Conservation (phyloP, 1,140 invertebrate genomes). For the Arion vulgaris region DNA sequence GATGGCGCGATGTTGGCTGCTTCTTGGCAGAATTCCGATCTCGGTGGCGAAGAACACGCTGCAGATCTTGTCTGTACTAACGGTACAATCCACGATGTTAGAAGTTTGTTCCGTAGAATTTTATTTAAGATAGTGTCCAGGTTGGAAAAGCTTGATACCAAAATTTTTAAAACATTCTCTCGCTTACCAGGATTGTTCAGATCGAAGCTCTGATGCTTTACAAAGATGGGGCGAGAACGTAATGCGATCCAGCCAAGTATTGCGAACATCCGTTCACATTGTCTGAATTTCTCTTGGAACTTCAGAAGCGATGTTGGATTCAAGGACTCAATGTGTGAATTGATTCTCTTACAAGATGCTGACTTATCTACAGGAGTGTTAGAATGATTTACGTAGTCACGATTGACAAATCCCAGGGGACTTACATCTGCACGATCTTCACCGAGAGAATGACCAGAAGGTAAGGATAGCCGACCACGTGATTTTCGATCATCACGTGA, state of each 20-base stretch:
- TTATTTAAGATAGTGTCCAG: not conserved
- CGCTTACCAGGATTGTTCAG: too few species aligned
- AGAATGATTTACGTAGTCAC: not conserved
- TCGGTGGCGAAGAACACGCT: not conserved
- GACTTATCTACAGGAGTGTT: not conserved
- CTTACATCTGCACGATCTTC: not conserved
- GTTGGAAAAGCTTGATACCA: not conserved
- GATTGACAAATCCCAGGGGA: not conserved
- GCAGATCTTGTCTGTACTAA: not conserved
- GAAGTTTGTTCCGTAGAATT: not conserved
- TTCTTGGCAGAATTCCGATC: not conserved
- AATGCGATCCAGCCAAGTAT: not conserved
- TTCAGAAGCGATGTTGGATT: not conserved
- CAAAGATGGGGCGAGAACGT: not conserved
- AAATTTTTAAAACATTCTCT: not conserved
- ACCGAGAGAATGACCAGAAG: not conserved
- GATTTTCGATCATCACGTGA: not conserved
- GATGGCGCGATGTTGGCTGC: not conserved
- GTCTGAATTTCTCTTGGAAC: not conserved
- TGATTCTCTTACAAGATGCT: not conserved
- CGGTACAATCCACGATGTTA: not conserved
- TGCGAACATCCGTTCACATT: not conserved
- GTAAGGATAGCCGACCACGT: not conserved
- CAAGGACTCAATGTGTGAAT: not conserved
- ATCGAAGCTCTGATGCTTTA: not conserved